phyloP scores from a whole-genome alignment of 1,140 invertebrate species.

The Frieseomelitta varia region DNA sequence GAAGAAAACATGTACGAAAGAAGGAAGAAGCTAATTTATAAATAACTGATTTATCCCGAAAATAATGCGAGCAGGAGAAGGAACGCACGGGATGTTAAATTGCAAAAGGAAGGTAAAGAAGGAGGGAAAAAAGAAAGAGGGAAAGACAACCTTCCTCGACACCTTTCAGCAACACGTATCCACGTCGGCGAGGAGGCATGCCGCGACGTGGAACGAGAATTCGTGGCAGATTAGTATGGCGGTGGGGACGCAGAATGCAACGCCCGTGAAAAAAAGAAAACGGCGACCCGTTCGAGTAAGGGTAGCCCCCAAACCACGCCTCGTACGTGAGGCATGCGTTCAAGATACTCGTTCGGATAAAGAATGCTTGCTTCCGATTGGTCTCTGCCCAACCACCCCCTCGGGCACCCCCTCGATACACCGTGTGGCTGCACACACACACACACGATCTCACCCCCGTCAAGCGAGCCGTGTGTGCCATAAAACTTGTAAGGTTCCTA shows the following conservation, averaged over 20 bases:
- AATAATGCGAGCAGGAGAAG: background rate
- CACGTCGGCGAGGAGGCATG: background rate
- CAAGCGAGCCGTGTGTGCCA: constrained; percentile 17
- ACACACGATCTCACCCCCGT: constrained; percentile 13
- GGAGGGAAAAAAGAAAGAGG: background rate
- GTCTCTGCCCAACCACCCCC: constrained; percentile 72
- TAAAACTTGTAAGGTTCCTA: constrained; percentile 52
- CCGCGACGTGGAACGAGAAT: constrained; percentile 2
- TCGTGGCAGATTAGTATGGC: constrained; percentile 52
- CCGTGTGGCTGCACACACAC: constrained; percentile 43
- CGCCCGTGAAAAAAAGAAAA: constrained; percentile 56
- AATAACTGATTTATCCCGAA: background rate
- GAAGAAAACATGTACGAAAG: no score
- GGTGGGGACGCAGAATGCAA: constrained; percentile 64
- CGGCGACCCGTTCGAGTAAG: constrained; percentile 53
- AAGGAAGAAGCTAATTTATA: background rate
- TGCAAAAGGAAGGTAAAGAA: background rate
- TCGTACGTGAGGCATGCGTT: constrained; percentile 75
- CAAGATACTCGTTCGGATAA: constrained; percentile 77
- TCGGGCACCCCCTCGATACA: constrained; percentile 53
- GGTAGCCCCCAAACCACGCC: constrained; percentile 78
- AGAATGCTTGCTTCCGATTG: constrained; percentile 81
- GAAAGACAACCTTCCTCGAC: background rate
- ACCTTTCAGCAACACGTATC: background rate
- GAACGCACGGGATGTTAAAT: background rate